Evolutionary conservation across 2,113 vertebrate species (phyloP).

Genomic region (Empidonax traillii): DNA sequence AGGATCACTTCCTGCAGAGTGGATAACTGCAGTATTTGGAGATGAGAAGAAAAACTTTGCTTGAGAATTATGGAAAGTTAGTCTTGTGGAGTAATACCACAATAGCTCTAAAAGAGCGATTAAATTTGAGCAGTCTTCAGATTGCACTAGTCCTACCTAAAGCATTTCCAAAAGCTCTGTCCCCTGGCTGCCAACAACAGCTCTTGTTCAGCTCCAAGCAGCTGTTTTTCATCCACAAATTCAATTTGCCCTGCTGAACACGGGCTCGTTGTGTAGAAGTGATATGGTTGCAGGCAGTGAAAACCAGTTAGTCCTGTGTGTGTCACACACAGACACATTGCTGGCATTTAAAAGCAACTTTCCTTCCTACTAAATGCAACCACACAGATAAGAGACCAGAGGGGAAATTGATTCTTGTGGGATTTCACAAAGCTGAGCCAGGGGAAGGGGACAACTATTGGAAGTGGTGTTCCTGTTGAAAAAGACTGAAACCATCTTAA

Average conservation of each 20-base stretch:
- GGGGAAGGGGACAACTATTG: background rate
- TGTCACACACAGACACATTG: background rate
- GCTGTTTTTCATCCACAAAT: background rate
- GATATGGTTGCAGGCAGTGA: background rate
- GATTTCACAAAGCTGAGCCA: background rate
- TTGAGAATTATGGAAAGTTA: background rate
- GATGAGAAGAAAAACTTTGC: background rate
- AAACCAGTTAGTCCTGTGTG: background rate
- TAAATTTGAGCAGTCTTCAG: background rate
- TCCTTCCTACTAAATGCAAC: background rate
- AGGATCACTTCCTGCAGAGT: background rate
- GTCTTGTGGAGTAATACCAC: background rate
- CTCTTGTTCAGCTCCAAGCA: conserved; percentile 9
- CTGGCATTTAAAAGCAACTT: background rate
- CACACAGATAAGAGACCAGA: background rate
- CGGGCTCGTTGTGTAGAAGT: background rate
- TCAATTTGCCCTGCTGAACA: background rate
- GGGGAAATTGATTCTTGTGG: background rate
- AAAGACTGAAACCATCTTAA: background rate
- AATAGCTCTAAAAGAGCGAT: background rate
- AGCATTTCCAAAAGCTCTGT: background rate
- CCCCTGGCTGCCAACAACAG: background rate
- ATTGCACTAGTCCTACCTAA: background rate
- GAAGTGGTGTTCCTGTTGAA: background rate
- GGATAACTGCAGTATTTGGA: background rate